Conservation (phyloP, 2,888 invertebrate species). For the Nymphalis c-album region DNA sequence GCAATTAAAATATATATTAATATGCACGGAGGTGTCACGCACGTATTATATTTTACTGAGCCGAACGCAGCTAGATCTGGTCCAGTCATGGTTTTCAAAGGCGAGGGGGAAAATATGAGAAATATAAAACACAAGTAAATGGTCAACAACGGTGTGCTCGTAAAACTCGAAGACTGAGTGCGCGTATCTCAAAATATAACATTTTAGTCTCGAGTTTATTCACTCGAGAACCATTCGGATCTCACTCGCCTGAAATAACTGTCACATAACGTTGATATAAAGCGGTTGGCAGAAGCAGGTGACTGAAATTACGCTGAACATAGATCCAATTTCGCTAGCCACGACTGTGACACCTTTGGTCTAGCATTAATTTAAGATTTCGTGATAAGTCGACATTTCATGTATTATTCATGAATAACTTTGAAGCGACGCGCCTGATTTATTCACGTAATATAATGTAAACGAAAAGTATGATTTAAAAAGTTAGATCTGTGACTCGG, state of each 20-base stretch:
- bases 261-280: slow-evolving; percentile 72
- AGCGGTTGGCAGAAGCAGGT: slow-evolving; percentile 46
- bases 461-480: slow-evolving; percentile 13
- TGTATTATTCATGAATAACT: slow-evolving; percentile 30
- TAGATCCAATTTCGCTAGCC: slow-evolving; percentile 43
- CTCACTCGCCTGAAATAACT: slow-evolving; percentile 67
- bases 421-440: slow-evolving; percentile 16
- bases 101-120: not conserved
- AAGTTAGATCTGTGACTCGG: slow-evolving; percentile 13
- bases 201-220: slow-evolving; percentile 61
- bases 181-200: slow-evolving; percentile 45
- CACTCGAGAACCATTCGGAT: slow-evolving; percentile 63
- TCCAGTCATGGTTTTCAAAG: not conserved
- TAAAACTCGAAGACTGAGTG: slow-evolving; percentile 17
- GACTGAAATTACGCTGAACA: slow-evolving; percentile 40
- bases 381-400: slow-evolving; percentile 23
- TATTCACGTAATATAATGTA: slow-evolving; percentile 9
- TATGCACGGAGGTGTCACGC: not conserved
- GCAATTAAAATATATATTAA: slow-evolving; percentile 2
- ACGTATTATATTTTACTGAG: not conserved
- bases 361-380: slow-evolving; percentile 32
- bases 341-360: slow-evolving; percentile 30
- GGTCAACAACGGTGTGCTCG: slow-evolving; percentile 43
- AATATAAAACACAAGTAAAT: not conserved
- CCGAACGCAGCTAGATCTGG: not conserved